Conservation (phyloP, 2,113 vertebrate species). For the Grammomys dolichurus region DNA sequence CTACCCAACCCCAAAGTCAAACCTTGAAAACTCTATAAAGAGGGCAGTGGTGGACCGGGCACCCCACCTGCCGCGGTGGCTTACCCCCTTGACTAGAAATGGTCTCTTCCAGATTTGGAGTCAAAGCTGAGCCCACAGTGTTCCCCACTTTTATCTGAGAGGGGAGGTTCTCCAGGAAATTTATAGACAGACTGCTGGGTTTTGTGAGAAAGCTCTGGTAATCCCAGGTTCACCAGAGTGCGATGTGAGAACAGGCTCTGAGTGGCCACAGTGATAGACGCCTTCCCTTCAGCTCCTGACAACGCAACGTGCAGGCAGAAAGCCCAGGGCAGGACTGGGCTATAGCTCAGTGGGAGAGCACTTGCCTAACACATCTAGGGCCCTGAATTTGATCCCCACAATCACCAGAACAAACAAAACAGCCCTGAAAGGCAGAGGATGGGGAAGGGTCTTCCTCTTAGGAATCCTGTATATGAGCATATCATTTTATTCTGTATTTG, state of each 20-base stretch:
- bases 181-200: not conserved
- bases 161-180: not conserved
- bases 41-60: not conserved
- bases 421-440: not conserved
- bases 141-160: not conserved
- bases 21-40: not conserved
- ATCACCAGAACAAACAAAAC: not conserved
- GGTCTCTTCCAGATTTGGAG: not conserved
- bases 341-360: too few relatives aligned
- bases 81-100: not conserved
- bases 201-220: not conserved
- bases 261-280: rapidly evolving
- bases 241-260: not conserved
- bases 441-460: not conserved
- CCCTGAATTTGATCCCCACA: too few relatives aligned
- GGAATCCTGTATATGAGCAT: not conserved
- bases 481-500: not conserved
- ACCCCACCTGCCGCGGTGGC: not conserved
- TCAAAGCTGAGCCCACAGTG: not conserved
- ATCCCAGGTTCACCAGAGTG: not conserved
- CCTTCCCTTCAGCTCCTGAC: not conserved
- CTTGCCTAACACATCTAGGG: not conserved
- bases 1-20: not conserved
- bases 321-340: not conserved
- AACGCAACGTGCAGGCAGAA: not conserved